phyloP scores from a whole-genome alignment of 2,113 vertebrate species.

The Pelecanoides urinatrix region DNA sequence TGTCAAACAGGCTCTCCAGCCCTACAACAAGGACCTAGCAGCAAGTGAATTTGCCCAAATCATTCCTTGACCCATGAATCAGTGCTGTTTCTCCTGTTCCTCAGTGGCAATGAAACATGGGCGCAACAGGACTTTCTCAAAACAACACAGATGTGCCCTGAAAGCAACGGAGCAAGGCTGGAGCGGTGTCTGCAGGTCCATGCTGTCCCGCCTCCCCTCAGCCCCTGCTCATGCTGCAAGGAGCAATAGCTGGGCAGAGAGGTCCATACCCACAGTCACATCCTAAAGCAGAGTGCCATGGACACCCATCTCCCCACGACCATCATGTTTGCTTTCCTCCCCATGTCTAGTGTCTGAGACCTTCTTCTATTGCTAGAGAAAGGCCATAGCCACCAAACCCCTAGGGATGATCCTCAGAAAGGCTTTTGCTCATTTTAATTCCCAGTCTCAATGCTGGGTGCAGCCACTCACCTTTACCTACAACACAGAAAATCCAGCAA shows the following conservation, averaged over 20 bases:
- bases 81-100: neutral
- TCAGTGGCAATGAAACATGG: rapidly evolving
- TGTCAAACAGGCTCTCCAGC: neutral
- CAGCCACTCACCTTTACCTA: neutral
- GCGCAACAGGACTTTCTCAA: neutral
- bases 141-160: neutral
- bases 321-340: neutral
- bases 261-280: rapidly evolving
- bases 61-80: neutral
- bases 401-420: neutral
- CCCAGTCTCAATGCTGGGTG: neutral
- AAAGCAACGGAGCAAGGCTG: neutral
- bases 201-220: neutral
- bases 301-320: neutral
- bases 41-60: neutral
- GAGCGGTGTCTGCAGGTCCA: neutral
- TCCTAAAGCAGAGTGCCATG: neutral
- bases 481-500: neutral
- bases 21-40: neutral
- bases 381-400: neutral
- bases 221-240: neutral
- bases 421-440: neutral
- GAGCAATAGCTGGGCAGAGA: neutral
- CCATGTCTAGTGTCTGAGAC: rapidly evolving
- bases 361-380: neutral